Base-by-base conservation (phyloP, 2,797 vertebrate species). In the Chaetophractus vellerosus region DNA sequence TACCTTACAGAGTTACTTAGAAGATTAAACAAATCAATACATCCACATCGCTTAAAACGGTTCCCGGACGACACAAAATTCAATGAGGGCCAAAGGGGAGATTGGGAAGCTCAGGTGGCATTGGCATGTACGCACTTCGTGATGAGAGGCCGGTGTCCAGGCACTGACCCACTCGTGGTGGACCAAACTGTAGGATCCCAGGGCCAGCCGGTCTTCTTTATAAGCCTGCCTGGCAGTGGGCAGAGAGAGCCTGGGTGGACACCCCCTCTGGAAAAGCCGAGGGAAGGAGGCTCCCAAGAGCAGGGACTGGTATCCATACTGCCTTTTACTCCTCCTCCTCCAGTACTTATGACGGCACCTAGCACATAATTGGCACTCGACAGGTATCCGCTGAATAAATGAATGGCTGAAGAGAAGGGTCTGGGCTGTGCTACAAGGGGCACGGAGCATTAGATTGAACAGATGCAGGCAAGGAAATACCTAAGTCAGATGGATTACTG, bases 151-250 rank as follows among this genome's bases (percentile, higher is more conserved):
- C 45, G 10, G 5, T 38, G 52, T 36, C n/a, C 0, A 55, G 33
- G 88, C 41, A 24, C 36, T 2, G 33, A 7, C 1, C 33, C 15
- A 18, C 68, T 28, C 6, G 36, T 1, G 9, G 86, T 28, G 74
- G 45, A n/a, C 72, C 48, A 10, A 14, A 55, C 31, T 2, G 33
- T 0, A 2, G 48, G 31, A 1, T 4, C 26, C 19, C 8, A 9
- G 45, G 28, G 2, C 2, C 0, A n/a, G 63, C 24, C 7, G 83
- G 50, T 38, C 9, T 38, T 5, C 1, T 55, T 33, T 33, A 16
- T 15, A 7, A 9, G 48, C 31, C 3, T 36, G 2, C 1, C 0
- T 0, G 7, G 91, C 1, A 0, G 0, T 0, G 2, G 59, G 31
- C 9, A 72, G 3, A 63, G 4, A 0, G 0, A 18, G 15, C 72